phyloP scores from a whole-genome alignment of 2,113 vertebrate species.

The Acinonyx jubatus region DNA sequence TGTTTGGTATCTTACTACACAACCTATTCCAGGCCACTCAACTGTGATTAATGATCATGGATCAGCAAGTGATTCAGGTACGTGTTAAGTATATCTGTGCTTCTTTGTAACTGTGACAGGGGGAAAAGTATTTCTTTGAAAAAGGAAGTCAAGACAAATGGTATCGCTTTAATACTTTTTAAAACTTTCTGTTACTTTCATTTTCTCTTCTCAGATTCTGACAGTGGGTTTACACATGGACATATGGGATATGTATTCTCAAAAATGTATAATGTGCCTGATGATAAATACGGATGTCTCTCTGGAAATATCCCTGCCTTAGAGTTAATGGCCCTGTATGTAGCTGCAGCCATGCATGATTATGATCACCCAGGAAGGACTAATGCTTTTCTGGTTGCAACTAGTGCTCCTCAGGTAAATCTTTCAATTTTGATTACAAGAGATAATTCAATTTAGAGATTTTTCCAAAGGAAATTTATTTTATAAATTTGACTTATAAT shows the following conservation, averaged over 20 bases:
- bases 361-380: conserved; percentile 98
- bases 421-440: background rate
- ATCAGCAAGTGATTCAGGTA: conserved; percentile 95
- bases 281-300: conserved; percentile 94
- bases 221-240: conserved; percentile 94
- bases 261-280: conserved; percentile 90
- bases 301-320: conserved; percentile 97
- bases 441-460: background rate
- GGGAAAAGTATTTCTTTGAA: background rate
- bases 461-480: background rate
- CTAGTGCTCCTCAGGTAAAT: conserved; percentile 95
- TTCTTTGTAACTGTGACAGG: background rate
- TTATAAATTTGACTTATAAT: background rate
- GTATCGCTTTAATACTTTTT: background rate
- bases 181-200: background rate
- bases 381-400: conserved; percentile 98
- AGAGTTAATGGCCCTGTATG: conserved; percentile 98
- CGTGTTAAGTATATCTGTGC: background rate
- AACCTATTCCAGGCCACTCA: conserved; percentile 94
- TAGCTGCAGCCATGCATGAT: conserved; percentile 99
- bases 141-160: background rate
- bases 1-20: conserved; percentile 98
- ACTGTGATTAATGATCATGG: conserved; percentile 91
- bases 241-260: conserved; percentile 95
- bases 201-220: conserved; percentile 88